A percentile compares a stretch with the other conserved stretches of the same genome.
phyloP scores from a whole-genome alignment of 2,888 invertebrate species.

The Parnassius smintheus region DNA sequence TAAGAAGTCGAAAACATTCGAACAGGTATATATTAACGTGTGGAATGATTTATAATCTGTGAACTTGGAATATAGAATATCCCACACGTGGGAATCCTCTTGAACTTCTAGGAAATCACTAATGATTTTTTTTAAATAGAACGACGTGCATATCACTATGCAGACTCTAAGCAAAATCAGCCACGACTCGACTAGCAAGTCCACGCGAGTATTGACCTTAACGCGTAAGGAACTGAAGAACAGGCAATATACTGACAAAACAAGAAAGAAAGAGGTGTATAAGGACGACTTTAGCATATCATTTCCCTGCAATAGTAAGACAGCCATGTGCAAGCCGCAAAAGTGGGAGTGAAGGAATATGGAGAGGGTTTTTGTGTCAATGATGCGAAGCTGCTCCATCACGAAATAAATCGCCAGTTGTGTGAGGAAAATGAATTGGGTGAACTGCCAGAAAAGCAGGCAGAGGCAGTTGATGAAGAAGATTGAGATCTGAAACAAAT shows the following conservation, averaged over 20 bases:
- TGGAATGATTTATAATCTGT: constrained; percentile 84
- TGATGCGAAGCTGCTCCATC: constrained; percentile 82
- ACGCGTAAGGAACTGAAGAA: constrained; percentile 59
- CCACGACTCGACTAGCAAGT: constrained; percentile 53
- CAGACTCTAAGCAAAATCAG: constrained; percentile 49
- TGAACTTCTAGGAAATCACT: constrained; percentile 56
- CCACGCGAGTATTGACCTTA: constrained; percentile 52
- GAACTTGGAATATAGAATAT: constrained; percentile 86
- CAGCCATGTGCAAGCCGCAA: constrained; percentile 64
- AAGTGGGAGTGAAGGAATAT: constrained; percentile 67
- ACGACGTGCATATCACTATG: constrained; percentile 43
- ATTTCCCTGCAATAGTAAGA: constrained; percentile 66
- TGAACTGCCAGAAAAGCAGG: constrained; percentile 88
- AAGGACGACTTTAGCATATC: constrained; percentile 74
- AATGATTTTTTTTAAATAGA: constrained; percentile 67
- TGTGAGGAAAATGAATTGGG: constrained; percentile 90
- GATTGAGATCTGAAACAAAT: constrained; percentile 59
- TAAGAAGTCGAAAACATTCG: constrained; percentile 88
- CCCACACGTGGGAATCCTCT: constrained; percentile 86
- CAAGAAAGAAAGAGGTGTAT: constrained; percentile 69
- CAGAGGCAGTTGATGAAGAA: constrained; percentile 69
- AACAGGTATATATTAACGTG: constrained; percentile 89
- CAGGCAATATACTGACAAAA: constrained; percentile 57
- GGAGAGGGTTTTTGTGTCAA: constrained; percentile 63
- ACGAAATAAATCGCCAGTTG: constrained; percentile 87